A percentile compares a stretch with the other conserved stretches of the same genome.
Conservation (phyloP, 2,797 vertebrate species). For the Falco novaeseelandiae region DNA sequence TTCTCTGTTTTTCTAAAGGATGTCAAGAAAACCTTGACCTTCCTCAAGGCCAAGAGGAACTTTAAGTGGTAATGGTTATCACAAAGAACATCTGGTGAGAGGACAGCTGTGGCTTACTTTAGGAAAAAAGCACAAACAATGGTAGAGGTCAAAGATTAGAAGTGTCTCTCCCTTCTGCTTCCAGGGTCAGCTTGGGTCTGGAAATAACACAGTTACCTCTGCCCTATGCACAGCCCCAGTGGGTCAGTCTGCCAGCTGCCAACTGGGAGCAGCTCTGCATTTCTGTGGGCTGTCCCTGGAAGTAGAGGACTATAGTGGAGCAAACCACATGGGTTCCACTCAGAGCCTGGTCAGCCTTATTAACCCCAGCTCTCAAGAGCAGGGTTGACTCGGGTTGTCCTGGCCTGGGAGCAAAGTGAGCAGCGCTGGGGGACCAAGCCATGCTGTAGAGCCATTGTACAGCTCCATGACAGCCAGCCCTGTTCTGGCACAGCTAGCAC, state of each 20-base stretch:
- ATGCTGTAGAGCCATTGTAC: not conserved
- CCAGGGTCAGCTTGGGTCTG: not conserved
- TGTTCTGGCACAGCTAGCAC: not conserved
- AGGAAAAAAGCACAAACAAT: not conserved
- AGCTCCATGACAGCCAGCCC: not conserved
- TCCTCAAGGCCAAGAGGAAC: conserved; percentile 1
- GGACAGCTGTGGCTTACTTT: not conserved
- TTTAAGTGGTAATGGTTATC: not conserved
- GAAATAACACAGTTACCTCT: not conserved
- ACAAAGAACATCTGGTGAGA: not conserved
- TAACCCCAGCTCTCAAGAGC: not conserved
- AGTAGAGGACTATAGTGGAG: not conserved
- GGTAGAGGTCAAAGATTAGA: conserved; percentile 29
- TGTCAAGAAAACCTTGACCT: not conserved
- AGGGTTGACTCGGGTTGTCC: not conserved
- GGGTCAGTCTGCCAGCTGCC: not conserved
- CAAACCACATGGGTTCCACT: not conserved
- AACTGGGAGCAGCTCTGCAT: not conserved
- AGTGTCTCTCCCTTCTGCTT: not conserved
- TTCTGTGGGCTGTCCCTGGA: not conserved
- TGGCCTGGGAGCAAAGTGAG: not conserved
- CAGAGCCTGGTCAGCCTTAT: not conserved
- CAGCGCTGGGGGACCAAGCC: not conserved
- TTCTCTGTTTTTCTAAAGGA: not conserved
- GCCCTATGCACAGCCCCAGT: not conserved